A percentile compares a stretch with the other conserved stretches of the same genome.
phyloP scores from a whole-genome alignment of 2,797 vertebrate species.

The Macropus fuliginosus region DNA sequence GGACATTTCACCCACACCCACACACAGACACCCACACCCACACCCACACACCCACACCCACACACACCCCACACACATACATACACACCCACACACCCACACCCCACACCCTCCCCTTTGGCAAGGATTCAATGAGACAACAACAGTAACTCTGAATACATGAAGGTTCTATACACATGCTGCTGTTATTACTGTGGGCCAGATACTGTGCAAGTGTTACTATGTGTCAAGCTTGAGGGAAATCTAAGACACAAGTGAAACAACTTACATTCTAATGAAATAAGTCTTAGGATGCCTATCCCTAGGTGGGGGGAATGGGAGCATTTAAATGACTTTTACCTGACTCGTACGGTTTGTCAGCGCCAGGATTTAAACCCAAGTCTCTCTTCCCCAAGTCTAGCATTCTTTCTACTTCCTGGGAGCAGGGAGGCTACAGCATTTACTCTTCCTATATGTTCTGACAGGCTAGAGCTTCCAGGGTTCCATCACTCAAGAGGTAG shows the following conservation, averaged over 20 bases:
- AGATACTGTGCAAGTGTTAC: neutral
- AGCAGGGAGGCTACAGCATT: neutral
- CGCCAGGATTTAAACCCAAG: neutral
- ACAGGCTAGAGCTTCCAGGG: neutral
- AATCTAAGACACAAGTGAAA: constrained; percentile 18
- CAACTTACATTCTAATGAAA: neutral
- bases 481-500: neutral
- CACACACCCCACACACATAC: too few species aligned
- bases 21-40: too few species aligned
- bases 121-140: neutral
- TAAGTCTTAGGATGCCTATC: neutral
- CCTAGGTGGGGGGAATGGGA: too few species aligned
- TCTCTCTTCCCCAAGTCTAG: neutral
- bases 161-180: neutral
- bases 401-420: neutral
- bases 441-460: neutral
- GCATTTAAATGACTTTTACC: neutral
- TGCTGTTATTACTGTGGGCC: too few species aligned
- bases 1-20: too few species aligned
- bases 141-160: too few species aligned
- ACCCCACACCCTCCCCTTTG: too few species aligned
- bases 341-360: neutral
- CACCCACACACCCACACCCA: too few species aligned
- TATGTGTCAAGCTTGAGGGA: neutral
- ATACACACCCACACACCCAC: too few species aligned